These are phyloP conservation scores for Podabrus alpinus DNA, from an alignment of 2,888 invertebrate species.

Conservation along the genomic window DNA sequence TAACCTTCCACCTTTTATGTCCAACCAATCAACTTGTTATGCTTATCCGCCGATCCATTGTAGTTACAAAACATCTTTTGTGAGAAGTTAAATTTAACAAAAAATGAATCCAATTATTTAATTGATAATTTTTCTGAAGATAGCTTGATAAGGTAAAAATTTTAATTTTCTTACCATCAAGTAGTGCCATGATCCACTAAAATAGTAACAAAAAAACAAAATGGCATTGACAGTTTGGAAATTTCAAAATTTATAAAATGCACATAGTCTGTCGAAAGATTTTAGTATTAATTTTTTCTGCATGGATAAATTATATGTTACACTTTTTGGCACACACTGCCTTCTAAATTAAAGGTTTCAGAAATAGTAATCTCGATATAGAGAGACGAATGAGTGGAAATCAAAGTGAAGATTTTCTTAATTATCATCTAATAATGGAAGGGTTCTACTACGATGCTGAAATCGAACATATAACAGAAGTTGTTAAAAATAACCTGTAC, in stretches of 20 bases:
- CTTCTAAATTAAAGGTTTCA: slow-evolving; percentile 38
- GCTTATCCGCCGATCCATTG: too few species aligned
- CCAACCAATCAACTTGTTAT: too few species aligned
- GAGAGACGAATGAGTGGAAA: slow-evolving; percentile 22
- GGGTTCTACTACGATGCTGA: slow-evolving; percentile 41
- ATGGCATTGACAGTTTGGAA: slow-evolving; percentile 27
- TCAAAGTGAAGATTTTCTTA: slow-evolving; percentile 5
- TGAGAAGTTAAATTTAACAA: too few species aligned
- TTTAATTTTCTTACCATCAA: not conserved
- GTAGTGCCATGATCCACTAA: not conserved
- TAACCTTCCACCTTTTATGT: too few species aligned
- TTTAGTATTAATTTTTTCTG: slow-evolving; percentile 36
- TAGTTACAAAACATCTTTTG: too few species aligned
- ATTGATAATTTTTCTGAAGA: not conserved
- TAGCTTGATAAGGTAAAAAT: not conserved
- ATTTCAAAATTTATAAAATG: slow-evolving; percentile 43
- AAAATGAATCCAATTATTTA: too few species aligned
- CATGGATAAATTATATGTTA: slow-evolving; percentile 44
- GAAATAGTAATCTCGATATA: slow-evolving; percentile 37
- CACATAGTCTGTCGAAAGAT: slow-evolving; percentile 39
- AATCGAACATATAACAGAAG: slow-evolving; percentile 49
- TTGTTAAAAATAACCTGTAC: slow-evolving; percentile 63
- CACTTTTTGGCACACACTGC: slow-evolving; percentile 42
- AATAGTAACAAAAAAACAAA: slow-evolving; percentile 21
- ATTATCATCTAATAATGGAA: slow-evolving; percentile 35